These are phyloP conservation scores for Sycobia sp. DNA, from an alignment of 1,140 invertebrate genomes.

Conservation along the genomic window DNA sequence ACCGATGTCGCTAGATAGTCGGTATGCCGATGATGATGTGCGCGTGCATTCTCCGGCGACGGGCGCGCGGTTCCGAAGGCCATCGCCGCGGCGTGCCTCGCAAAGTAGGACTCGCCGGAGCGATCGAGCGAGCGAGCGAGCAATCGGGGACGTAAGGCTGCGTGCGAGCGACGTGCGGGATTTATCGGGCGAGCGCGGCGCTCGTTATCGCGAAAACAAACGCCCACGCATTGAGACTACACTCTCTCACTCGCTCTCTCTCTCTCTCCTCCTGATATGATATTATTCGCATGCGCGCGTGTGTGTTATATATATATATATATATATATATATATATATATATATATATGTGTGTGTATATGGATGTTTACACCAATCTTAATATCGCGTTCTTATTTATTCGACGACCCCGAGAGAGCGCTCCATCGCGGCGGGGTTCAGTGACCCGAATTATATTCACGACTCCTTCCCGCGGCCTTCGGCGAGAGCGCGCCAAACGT, in stretches of 20 bases:
- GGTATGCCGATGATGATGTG: too few relatives aligned
- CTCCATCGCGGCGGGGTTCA: constrained; percentile 50
- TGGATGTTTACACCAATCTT: too few relatives aligned
- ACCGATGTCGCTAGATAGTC: too few relatives aligned
- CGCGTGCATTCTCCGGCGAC: background rate
- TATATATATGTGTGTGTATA: too few relatives aligned
- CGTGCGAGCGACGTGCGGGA: background rate
- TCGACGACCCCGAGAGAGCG: constrained; percentile 10
- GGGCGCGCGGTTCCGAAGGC: constrained; percentile 1
- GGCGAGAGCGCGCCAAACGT: constrained; percentile 33
- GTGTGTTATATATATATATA: too few relatives aligned
- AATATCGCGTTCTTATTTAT: constrained; percentile 33
- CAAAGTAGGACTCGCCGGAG: constrained; percentile 13
- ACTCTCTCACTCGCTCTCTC: too few relatives aligned
- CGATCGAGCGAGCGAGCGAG: too few relatives aligned
- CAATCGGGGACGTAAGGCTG: background rate
- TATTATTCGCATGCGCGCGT: too few relatives aligned
- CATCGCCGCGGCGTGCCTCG: background rate
- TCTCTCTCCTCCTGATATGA: too few relatives aligned
- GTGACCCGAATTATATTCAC: constrained; percentile 50
- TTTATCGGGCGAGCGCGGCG: constrained; percentile 19
- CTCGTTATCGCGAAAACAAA: constrained; percentile 28
- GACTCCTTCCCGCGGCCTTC: constrained; percentile 49
- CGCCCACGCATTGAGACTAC: background rate
- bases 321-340: too few relatives aligned